Evolutionary conservation across 2,888 invertebrate species (phyloP), one percentile per base, ranked within the genome.

Genomic region (Tetramorium bicarinatum): DNA sequence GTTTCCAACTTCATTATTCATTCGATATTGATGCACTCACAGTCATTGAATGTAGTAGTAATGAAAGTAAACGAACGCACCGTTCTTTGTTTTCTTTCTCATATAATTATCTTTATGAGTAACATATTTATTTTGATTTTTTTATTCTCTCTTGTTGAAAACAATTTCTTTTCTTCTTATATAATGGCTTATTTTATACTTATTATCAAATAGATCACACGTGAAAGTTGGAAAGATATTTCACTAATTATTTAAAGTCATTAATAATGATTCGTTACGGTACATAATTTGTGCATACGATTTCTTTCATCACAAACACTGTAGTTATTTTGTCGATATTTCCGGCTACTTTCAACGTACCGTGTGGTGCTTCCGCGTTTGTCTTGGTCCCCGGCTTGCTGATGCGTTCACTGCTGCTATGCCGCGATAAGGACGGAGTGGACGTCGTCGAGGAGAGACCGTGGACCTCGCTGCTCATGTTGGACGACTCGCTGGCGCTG

Each of bases 341-440:
- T 41, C 25, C 34, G 49, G 21, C 18, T n/a, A 29, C 18, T 66
- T 44, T 61, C 29, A 38, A 81, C 88, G 13, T 85, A 90, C 90
- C 90, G 29, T 88, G 86, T 1, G 56, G 54, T 13, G 77, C n/a
- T 54, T 93, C 94, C 18, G 91, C 80, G 44, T 69, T 69, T 8
- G 89, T 83, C 83, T 93, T 94, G 8, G 1, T 52, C 1, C 90
- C 91, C 69, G 90, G 91, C 59, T 93, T 94, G 83, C 89, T 91
- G 77, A 93, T 91, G 3, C 93, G 87, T 77, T 94, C 95, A 89
- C 93, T 93, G 87, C 94, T 94, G 85, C 93, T 94, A 82, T 94
- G 93, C 25, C 94, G 91, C 93, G 96, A 96, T 86, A 96, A 95
- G 92, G 96, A 96, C 93, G 96, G 95, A 9, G 94, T 95, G 41